Base-by-base conservation (phyloP, 2,113 vertebrate species). In the Vombatus ursinus region DNA sequence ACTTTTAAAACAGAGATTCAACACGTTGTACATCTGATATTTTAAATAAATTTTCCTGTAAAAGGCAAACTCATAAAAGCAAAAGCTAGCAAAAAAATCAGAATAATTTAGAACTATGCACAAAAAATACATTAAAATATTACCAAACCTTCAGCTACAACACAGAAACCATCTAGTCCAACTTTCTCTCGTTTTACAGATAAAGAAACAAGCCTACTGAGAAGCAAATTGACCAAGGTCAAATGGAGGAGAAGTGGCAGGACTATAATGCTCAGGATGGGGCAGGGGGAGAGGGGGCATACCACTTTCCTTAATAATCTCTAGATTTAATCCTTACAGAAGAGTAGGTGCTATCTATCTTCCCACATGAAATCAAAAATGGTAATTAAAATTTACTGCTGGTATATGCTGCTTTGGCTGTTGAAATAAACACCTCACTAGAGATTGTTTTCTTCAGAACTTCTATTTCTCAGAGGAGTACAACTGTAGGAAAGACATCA, bases 1-100 rank as follows among this genome's bases (percentile, higher is more conserved):
- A 95, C 96, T 97, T 97, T 95, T 95, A 96, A 97, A 31, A 96
- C 50, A 92, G 8, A 96, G 95, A 97, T 96, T 93, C 89, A 84
- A 96, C 50, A 16, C 50, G 92, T 0, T 57, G 22, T 8, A 96
- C 93, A 96, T 94, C 96, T 97, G 93, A 96, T 94, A 96, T 95
- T 52, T 96, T 54, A 97, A 98, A 95, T 57, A 16, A 25, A 95
- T 53, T 77, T 84, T 92, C 37, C 93, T 93, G 50, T 68, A 95
- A 50, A 84, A 44, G 37, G 44, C 14, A 44, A 84, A 84, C 92
- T 97, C 54, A 96, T 96, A 97, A 90, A 93, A 92, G 24, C 28
- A 51, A 94, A 96, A 95, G 89, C 90, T 94, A 47, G 49, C 89
- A 96, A 51, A 96, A 84, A 95, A 97, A 96, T 96, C 94, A 92